A percentile compares a stretch with the other conserved stretches of the same genome.
Conservation (phyloP, 2,113 vertebrate genomes). For the Leucosticte australis region DNA sequence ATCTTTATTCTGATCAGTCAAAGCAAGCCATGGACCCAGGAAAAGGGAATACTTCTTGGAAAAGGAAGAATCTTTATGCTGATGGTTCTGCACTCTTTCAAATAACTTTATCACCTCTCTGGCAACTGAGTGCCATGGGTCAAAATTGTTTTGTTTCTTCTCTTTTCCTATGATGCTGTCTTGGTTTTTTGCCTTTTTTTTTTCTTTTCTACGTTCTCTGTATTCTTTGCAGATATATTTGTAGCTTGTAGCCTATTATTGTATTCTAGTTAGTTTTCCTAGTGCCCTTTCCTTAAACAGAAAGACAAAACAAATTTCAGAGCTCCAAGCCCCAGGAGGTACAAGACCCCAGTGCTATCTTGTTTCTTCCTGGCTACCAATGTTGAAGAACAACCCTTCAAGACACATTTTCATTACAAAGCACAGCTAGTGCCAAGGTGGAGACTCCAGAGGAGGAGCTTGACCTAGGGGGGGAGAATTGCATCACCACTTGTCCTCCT, state of each 20-base stretch:
- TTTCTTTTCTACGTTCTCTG: background rate
- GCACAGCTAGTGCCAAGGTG: background rate
- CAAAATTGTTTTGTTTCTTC: background rate
- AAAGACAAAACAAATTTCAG: background rate
- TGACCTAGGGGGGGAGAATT: background rate
- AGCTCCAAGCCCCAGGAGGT: background rate
- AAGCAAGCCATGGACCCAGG: background rate
- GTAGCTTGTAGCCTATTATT: background rate
- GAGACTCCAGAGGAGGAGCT: background rate
- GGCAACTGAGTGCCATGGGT: rapidly evolving
- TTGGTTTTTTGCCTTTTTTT: background rate
- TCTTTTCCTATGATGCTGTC: background rate
- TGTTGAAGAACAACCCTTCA: too few relatives aligned
- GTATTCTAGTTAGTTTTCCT: background rate
- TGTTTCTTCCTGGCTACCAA: background rate
- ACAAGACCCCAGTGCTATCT: too few relatives aligned
- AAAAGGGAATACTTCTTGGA: background rate
- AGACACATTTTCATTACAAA: background rate
- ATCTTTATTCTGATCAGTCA: background rate
- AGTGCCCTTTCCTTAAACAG: background rate
- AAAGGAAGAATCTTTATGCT: background rate
- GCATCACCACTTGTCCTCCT: background rate
- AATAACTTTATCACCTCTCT: background rate
- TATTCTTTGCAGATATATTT: background rate
- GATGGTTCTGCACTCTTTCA: background rate